A percentile compares a stretch with the other conserved stretches of the same genome.
Evolutionary conservation across 2,797 vertebrate genomes (phyloP).

Genomic region (Bryconaethiops microstoma): DNA sequence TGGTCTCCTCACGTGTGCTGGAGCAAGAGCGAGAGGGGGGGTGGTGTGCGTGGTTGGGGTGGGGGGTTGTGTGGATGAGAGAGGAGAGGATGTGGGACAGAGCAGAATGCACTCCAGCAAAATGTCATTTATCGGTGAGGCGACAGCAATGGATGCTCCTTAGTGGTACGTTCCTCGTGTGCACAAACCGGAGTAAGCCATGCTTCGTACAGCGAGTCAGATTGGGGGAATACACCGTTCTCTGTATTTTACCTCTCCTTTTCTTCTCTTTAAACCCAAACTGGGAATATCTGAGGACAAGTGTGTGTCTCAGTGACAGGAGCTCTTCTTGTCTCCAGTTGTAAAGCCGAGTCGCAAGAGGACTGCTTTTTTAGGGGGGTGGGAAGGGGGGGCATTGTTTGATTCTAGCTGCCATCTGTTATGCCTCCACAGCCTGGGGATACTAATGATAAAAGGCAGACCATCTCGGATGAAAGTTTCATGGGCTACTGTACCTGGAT

Average conservation of each 20-base stretch:
- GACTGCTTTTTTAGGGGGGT: conserved; percentile 47
- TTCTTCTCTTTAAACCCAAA: conserved; percentile 49
- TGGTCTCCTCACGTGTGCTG: conserved; percentile 46
- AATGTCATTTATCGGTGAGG: conserved; percentile 51
- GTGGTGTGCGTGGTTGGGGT: conserved; percentile 1
- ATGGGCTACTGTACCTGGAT: conserved; percentile 59
- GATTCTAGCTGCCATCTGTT: conserved; percentile 59
- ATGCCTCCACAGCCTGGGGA: conserved; percentile 54
- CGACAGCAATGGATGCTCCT: conserved; percentile 38
- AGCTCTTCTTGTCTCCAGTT: conserved; percentile 56
- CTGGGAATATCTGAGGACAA: conserved; percentile 53
- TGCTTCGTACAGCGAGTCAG: conserved; percentile 25
- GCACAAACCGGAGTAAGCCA: conserved; percentile 31
- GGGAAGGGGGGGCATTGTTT: conserved; percentile 47
- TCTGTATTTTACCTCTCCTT: conserved; percentile 47
- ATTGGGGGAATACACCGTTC: conserved; percentile 30
- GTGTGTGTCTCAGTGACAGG: conserved; percentile 47
- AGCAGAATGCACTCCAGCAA: conserved; percentile 50
- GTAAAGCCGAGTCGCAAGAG: conserved; percentile 58
- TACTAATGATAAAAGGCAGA: conserved; percentile 58
- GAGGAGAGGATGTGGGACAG: conserved; percentile 45
- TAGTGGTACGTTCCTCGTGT: conserved; percentile 30
- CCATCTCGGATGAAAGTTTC: conserved; percentile 57
- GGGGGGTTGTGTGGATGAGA: conserved; percentile 11
- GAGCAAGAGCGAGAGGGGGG: conserved; percentile 14